phyloP scores from a whole-genome alignment of 2,797 vertebrate genomes.

The Onychomys torridus region DNA sequence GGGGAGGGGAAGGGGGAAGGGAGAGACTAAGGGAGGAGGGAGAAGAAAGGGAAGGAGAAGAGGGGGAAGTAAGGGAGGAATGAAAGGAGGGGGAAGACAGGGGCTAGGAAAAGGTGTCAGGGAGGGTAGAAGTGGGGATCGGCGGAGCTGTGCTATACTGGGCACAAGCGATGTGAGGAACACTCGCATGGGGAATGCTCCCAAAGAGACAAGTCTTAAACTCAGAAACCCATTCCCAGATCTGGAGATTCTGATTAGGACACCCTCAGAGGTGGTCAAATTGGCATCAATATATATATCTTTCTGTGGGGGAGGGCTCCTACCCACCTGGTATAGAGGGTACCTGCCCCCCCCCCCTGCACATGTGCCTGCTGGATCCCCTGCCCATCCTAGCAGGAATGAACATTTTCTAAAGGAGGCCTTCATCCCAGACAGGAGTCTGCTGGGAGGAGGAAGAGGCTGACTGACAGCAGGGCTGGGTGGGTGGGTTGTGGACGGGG shows the following conservation, averaged over 20 bases:
- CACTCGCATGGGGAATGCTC: not conserved
- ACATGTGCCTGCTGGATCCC: not conserved
- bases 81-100: not conserved
- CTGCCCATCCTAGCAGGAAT: too few species aligned
- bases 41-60: not conserved
- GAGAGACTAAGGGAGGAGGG: not conserved
- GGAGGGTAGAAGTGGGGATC: too few species aligned
- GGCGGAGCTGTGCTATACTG: not conserved
- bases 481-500: too few species aligned
- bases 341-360: too few species aligned
- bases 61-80: too few species aligned
- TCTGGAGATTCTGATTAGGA: not conserved
- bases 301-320: not conserved
- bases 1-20: too few species aligned
- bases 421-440: not conserved
- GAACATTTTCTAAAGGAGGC: not conserved
- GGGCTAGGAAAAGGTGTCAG: not conserved
- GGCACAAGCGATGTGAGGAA: not conserved
- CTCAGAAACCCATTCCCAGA: not conserved
- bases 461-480: not conserved
- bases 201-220: not conserved
- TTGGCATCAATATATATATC: not conserved
- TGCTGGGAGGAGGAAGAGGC: not conserved
- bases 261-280: too few species aligned
- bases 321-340: too few species aligned